phyloP scores from a whole-genome alignment of 2,888 invertebrate species.

The Cabera pusaria region DNA sequence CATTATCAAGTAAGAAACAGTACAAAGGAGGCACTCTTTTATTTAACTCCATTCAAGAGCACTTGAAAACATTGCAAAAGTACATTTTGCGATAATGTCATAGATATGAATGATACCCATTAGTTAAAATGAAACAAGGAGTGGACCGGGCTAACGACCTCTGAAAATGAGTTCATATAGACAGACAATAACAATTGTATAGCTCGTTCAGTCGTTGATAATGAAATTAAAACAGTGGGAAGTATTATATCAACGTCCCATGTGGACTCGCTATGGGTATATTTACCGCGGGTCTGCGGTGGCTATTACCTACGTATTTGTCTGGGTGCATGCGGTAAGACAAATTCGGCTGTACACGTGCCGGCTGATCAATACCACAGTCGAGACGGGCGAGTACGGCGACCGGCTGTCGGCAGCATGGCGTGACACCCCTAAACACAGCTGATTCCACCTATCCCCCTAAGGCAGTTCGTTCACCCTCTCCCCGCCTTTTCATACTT shows the following conservation, averaged over 20 bases:
- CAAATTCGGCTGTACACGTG: conserved; percentile 60
- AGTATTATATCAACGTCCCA: conserved; percentile 15
- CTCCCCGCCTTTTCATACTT: conserved; percentile 57
- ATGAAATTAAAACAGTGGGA: conserved; percentile 36
- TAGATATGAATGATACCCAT: conserved; percentile 12
- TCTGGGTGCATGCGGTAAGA: conserved; percentile 30
- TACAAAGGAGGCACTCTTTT: too few relatives aligned
- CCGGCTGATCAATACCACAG: conserved; percentile 76
- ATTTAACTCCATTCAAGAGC: not conserved
- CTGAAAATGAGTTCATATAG: conserved; percentile 26
- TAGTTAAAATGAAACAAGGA: conserved; percentile 25
- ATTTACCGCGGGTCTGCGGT: conserved; percentile 1
- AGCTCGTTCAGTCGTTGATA: conserved; percentile 21
- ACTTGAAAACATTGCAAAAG: conserved; percentile 1
- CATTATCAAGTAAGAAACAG: too few relatives aligned
- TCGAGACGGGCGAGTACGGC: conserved; percentile 81
- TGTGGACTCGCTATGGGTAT: conserved; percentile 4
- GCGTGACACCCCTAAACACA: conserved; percentile 76
- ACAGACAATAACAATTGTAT: conserved; percentile 17
- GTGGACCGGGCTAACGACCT: conserved; percentile 29
- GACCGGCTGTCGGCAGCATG: conserved; percentile 65
- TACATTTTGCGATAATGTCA: conserved; percentile 9
- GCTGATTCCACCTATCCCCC: conserved; percentile 73
- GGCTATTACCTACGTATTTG: too few relatives aligned
- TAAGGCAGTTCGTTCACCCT: conserved; percentile 68